Base-by-base conservation (phyloP, 2,888 invertebrate genomes). In the Drosophila fulvimacula region DNA sequence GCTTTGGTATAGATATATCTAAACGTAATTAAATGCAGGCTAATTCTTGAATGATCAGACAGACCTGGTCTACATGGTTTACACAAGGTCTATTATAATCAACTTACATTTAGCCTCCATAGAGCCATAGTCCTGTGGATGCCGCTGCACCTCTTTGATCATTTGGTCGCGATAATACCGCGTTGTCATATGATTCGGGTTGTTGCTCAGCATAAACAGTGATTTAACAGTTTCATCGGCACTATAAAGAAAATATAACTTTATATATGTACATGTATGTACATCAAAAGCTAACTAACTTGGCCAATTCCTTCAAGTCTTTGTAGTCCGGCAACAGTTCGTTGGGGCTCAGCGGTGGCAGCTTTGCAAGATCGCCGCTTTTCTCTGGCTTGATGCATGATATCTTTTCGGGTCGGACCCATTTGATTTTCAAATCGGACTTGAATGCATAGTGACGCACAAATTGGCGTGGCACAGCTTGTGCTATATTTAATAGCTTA, bases 351-450 rank as follows among this genome's bases (percentile, higher is more conserved):
- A 96, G 89, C 1, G 93, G 76, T 1, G 94, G 93, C 44, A 95
- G 87, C 19, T 94, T 91, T 72, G 94, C 94, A 36, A 95, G 92
- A 91, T 97, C 97, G 0, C 97, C 96, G 78, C 95, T 95, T 87
- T 94, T 95, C 81, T 94, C 94, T 0, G 96, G 94, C 82, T 95
- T 94, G 69, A 94, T 94, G 49, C 94, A 94, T 0, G 95, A 93
- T 21, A 96, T 93, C 90, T 95, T 95, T 32, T 94, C 94, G 0
- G 97, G 97, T 32, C 95, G 93, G 7, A 94, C 93, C 97, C 97
- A 97, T 93, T 96, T 95, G 49, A 97, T 95, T 92, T 96, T 95
- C 38, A 96, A 92, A 83, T 95, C 94, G 34, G 95, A 95, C 91
- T 96, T 96, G 79, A 95, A 93, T 73, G 95, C 92, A 81, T 93